Base-by-base conservation (phyloP, 2,888 invertebrate species). In the Eupeodes latifasciatus region DNA sequence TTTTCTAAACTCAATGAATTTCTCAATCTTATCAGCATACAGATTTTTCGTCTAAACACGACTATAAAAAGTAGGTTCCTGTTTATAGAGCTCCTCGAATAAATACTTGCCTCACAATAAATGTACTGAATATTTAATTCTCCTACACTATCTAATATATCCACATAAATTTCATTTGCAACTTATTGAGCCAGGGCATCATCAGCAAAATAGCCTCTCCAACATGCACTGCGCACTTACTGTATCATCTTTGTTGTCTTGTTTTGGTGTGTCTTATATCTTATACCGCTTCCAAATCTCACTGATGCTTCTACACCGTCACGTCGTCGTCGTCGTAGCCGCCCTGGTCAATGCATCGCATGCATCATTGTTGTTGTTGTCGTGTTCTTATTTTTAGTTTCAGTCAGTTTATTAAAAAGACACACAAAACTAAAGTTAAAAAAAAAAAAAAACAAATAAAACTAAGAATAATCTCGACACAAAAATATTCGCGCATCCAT, bases 401-500 rank as follows among this genome's bases (percentile, higher is more conserved):
- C 66, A 77, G 66, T 81, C 61, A 77, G 72, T 77, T 81, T 76
- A 81, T 81, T 77, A 78, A 85, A 85, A 74, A 79, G 62, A 83
- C 55, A 62, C 78, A 72, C 40, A 82, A 78, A 78, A 62, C 55
- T 67, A 40, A 67, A 49, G 11, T 49, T 47, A 16, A 2, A 55
- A 47, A 19, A 16, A 77, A 67, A 16, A 59, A 9, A 9, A 5
- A 72, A 55, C 59, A 80, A 83, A 71, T 86, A 83, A 69, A 77
- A 77, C 53, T 77, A 80, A 76, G 67, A 67, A 79, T 74, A 84
- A 59, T 51, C 47, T 16, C 51, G 69, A 78, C 67, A 82, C 62
- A 82, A 86, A 86, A 86, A 82, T 75, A 86, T 86, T 86, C 62
- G 82, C 82, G 64, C 83, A 79, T 75, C 83, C 27, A 64, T 36